A percentile compares a stretch with the other conserved stretches of the same genome.
Evolutionary conservation across 2,797 vertebrate genomes (phyloP).

Genomic region (Dicrostonyx torquatus): DNA sequence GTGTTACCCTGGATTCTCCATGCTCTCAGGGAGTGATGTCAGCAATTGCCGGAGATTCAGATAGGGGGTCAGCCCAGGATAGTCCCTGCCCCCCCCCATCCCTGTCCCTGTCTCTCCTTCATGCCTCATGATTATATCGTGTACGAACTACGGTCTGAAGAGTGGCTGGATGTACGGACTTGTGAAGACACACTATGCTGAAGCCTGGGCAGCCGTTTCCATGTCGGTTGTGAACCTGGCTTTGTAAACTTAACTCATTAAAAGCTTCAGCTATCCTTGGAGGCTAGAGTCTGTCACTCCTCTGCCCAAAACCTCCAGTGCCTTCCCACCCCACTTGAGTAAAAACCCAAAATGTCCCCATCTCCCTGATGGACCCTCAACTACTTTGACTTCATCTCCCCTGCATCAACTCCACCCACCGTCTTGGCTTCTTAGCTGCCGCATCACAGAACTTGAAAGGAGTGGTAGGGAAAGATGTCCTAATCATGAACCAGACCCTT

Average conservation of each 20-base stretch:
- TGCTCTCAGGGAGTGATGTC: no score
- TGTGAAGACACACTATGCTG: neutral
- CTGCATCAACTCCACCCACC: fast-evolving
- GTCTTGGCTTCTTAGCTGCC: neutral
- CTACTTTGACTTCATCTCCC: neutral
- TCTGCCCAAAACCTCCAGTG: neutral
- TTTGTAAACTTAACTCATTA: neutral
- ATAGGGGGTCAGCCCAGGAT: neutral
- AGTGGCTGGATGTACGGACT: neutral
- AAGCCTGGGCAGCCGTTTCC: neutral
- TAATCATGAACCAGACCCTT: neutral
- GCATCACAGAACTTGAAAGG: neutral
- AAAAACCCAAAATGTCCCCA: neutral
- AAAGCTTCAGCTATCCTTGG: neutral
- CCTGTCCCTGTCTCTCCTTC: neutral
- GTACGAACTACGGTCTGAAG: neutral
- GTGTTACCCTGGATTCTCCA: neutral
- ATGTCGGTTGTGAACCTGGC: neutral
- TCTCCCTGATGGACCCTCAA: neutral
- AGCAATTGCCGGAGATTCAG: neutral
- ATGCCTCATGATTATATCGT: neutral
- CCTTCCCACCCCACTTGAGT: neutral
- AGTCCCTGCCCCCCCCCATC: neutral
- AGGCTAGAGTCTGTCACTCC: neutral
- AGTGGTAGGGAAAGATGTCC: no score